Percentiles rank a stretch among this genome's conserved stretches.
These are phyloP conservation scores for Mionectes olivaceus DNA, from an alignment of 2,797 vertebrate genomes.

Conservation along the genomic window DNA sequence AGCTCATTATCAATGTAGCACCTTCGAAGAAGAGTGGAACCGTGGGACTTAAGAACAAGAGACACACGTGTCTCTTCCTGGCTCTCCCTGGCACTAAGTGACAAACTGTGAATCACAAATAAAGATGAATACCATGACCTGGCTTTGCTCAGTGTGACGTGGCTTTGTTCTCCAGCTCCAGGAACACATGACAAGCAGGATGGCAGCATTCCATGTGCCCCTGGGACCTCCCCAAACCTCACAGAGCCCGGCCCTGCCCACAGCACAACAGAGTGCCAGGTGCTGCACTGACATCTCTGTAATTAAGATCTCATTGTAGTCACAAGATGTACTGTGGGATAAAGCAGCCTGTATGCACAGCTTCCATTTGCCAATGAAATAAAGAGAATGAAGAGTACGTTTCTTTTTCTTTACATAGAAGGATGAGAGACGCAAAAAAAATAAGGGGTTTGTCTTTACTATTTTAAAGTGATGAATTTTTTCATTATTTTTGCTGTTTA, in stretches of 20 bases:
- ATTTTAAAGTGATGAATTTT: neutral
- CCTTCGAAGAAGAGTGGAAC: rapidly evolving
- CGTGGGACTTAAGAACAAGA: neutral
- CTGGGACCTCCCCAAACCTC: neutral
- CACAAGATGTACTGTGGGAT: neutral
- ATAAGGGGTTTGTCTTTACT: neutral
- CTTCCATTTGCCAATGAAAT: neutral
- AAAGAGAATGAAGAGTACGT: neutral
- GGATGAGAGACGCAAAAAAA: neutral
- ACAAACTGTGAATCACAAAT: neutral
- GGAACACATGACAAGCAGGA: neutral
- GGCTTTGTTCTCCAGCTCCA: neutral
- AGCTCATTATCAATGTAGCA: neutral
- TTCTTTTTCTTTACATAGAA: neutral
- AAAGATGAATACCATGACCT: neutral
- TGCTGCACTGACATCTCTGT: neutral
- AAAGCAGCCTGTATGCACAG: neutral
- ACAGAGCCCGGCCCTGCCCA: neutral
- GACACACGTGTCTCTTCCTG: rapidly evolving
- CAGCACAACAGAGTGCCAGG: neutral
- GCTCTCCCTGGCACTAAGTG: neutral
- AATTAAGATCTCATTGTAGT: neutral
- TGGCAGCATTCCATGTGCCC: rapidly evolving
- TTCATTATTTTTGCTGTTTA: neutral
- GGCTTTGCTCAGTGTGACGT: rapidly evolving